Conservation (phyloP, 2,797 vertebrate genomes). For the Schizopygopsis malacanthus region DNA sequence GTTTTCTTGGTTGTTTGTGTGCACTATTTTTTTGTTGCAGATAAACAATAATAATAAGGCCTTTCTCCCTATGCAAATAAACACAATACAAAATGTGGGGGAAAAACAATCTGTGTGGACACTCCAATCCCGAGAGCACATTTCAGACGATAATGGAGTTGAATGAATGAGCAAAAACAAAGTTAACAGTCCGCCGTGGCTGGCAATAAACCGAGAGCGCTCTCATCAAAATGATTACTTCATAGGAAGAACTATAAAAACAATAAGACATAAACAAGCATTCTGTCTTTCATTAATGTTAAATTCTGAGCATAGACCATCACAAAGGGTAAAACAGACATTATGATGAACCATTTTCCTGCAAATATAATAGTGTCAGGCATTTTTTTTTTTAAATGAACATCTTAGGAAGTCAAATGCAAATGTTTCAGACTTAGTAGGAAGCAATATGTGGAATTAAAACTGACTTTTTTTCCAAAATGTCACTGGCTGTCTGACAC, state of each 20-base stretch:
- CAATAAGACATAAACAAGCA: background rate
- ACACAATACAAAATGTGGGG: background rate
- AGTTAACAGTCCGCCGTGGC: background rate
- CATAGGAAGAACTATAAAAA: slow-evolving; percentile 5
- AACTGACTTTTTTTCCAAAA: slow-evolving; percentile 25
- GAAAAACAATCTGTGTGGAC: background rate
- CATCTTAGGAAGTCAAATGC: background rate
- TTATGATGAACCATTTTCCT: background rate
- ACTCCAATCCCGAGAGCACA: slow-evolving; percentile 18
- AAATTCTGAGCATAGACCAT: background rate
- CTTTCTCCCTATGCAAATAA: background rate
- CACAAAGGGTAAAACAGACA: background rate
- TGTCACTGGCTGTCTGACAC: slow-evolving; percentile 46
- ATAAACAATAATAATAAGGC: slow-evolving; percentile 23
- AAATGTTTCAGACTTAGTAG: slow-evolving; percentile 28
- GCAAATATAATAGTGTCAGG: background rate
- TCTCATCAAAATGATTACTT: slow-evolving; percentile 24
- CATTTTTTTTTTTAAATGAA: background rate
- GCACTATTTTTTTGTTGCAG: slow-evolving; percentile 14
- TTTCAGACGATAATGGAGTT: slow-evolving; percentile 13
- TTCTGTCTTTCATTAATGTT: background rate
- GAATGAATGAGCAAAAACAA: slow-evolving; percentile 31
- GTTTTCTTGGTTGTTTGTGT: slow-evolving; percentile 19
- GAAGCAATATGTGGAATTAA: slow-evolving; percentile 32
- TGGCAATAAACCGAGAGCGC: background rate